phyloP scores from a whole-genome alignment of 2,113 vertebrate genomes.

The Mus pahari region DNA sequence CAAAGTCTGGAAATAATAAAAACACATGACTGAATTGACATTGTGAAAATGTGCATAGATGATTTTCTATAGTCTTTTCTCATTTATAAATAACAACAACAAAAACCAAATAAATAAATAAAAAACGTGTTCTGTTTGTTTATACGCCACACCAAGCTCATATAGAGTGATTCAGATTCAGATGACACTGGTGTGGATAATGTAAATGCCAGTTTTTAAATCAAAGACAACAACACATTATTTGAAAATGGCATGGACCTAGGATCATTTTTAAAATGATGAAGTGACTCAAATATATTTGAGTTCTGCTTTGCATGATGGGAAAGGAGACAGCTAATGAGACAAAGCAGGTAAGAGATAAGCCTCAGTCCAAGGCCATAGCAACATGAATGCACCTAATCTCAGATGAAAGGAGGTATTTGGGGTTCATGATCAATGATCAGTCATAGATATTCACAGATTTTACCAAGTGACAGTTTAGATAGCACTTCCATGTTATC shows the following conservation, averaged over 20 bases:
- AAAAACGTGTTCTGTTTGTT: background rate
- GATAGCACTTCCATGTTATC: no score
- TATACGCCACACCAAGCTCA: background rate
- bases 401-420: background rate
- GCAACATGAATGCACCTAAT: background rate
- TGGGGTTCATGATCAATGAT: background rate
- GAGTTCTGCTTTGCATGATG: background rate
- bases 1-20: background rate
- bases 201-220: slow-evolving; percentile 14
- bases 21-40: background rate
- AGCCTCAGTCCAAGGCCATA: background rate
- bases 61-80: background rate
- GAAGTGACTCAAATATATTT: background rate
- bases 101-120: no score
- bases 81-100: background rate
- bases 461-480: background rate
- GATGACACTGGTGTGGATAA: background rate
- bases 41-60: background rate
- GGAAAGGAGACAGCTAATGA: background rate
- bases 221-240: background rate
- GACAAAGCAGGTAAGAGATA: background rate
- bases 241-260: background rate
- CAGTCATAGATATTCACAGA: background rate
- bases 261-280: background rate
- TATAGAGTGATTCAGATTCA: background rate